Percentiles rank a stretch among this genome's conserved stretches.
Evolutionary conservation across 2,113 vertebrate species (phyloP).

Genomic region (Antigone vipio): DNA sequence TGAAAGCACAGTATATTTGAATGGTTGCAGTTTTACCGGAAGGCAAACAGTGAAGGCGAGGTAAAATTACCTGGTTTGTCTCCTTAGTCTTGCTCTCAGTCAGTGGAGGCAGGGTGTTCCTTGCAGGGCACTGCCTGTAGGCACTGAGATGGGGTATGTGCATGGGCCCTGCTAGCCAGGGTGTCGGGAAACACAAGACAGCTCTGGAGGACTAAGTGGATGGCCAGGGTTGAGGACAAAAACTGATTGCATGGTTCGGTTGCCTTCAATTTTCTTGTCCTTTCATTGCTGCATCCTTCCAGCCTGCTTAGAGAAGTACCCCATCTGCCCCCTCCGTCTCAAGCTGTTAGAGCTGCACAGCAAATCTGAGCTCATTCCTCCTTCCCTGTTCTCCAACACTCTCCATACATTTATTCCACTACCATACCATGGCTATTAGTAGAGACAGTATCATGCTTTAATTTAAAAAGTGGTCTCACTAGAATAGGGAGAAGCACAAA

Average conservation of each 20-base stretch:
- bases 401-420: conserved; percentile 54
- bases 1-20: background rate
- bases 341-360: conserved; percentile 4
- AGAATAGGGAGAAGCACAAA: background rate
- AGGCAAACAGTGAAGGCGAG: background rate
- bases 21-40: background rate
- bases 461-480: background rate
- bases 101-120: background rate
- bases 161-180: background rate
- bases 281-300: conserved; percentile 25
- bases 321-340: conserved; percentile 22
- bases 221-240: background rate
- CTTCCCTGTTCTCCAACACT: conserved; percentile 17
- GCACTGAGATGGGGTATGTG: background rate
- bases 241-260: background rate
- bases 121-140: background rate
- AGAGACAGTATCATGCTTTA: background rate
- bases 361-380: conserved; percentile 29
- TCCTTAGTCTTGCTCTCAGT: background rate
- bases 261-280: conserved; percentile 37
- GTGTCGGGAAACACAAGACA: background rate
- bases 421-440: conserved; percentile 31
- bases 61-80: background rate
- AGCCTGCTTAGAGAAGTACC: conserved; percentile 18
- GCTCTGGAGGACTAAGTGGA: conserved; percentile 43